These are phyloP conservation scores for Murina feae DNA, from an alignment of 2,113 vertebrate genomes.

Conservation along the genomic window DNA sequence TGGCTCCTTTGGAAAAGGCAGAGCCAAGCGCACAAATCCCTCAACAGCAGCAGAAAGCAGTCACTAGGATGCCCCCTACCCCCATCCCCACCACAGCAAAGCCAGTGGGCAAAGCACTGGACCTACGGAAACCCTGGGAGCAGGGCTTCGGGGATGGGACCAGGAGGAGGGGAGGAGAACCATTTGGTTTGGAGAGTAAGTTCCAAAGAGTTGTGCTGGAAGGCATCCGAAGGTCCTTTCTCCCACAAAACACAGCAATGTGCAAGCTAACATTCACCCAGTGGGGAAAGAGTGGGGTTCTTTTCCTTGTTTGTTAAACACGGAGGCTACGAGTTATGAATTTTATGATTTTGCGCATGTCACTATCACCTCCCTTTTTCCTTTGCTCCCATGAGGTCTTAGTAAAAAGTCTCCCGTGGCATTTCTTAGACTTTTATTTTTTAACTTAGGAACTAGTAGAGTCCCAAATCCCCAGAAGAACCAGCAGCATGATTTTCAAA, in stretches of 20 bases:
- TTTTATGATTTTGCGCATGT: background rate
- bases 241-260: background rate
- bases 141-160: background rate
- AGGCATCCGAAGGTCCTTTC: background rate
- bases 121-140: background rate
- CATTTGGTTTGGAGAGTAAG: conserved; percentile 10
- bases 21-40: conserved; percentile 2
- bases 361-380: background rate
- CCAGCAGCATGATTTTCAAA: background rate
- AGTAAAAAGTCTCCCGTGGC: background rate
- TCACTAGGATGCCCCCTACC: background rate
- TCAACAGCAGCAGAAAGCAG: background rate
- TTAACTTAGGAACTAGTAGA: background rate
- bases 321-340: background rate
- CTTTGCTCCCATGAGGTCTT: background rate
- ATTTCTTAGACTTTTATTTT: background rate
- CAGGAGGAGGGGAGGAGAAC: background rate
- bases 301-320: background rate
- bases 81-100: background rate
- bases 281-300: background rate
- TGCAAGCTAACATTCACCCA: background rate
- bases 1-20: background rate
- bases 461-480: background rate
- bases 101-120: background rate
- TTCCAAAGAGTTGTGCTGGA: conserved; percentile 18